phyloP scores from a whole-genome alignment of 2,797 vertebrate species.

The Poecilia velifera region DNA sequence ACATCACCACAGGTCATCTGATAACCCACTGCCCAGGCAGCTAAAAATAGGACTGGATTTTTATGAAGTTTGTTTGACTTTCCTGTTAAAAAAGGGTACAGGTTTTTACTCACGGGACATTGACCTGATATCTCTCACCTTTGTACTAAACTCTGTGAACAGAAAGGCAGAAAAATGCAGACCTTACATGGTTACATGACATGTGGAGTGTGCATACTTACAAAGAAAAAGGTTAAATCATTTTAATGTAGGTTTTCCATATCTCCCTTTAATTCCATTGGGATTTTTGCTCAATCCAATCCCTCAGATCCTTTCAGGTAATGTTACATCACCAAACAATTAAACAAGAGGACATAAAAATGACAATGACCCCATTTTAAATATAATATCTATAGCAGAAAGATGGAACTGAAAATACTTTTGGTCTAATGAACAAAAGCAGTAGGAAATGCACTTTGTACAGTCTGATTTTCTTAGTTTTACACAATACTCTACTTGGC shows the following conservation, averaged over 20 bases:
- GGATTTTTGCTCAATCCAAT: background rate
- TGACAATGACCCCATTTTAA: background rate
- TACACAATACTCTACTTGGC: background rate
- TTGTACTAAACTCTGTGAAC: slow-evolving; percentile 11
- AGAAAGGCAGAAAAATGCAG: background rate
- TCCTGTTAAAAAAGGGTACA: slow-evolving; percentile 9
- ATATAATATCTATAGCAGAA: background rate
- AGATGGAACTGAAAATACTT: background rate
- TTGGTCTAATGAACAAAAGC: background rate
- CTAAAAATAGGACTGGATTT: slow-evolving; percentile 65
- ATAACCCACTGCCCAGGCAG: slow-evolving; percentile 47
- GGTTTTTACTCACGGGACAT: background rate
- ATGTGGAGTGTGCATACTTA: background rate
- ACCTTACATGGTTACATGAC: background rate
- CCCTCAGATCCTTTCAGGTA: background rate
- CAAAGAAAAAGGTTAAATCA: background rate
- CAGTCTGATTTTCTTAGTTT: background rate
- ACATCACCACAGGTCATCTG: slow-evolving; percentile 57
- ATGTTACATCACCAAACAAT: background rate
- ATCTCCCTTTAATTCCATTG: background rate
- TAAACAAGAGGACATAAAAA: background rate
- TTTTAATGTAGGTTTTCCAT: background rate
- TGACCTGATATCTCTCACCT: slow-evolving; percentile 39
- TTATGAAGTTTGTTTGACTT: slow-evolving; percentile 56
- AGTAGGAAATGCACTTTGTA: background rate